These are phyloP conservation scores for Harpegnathos saltator DNA, from an alignment of 1,140 invertebrate genomes.

Conservation along the genomic window DNA sequence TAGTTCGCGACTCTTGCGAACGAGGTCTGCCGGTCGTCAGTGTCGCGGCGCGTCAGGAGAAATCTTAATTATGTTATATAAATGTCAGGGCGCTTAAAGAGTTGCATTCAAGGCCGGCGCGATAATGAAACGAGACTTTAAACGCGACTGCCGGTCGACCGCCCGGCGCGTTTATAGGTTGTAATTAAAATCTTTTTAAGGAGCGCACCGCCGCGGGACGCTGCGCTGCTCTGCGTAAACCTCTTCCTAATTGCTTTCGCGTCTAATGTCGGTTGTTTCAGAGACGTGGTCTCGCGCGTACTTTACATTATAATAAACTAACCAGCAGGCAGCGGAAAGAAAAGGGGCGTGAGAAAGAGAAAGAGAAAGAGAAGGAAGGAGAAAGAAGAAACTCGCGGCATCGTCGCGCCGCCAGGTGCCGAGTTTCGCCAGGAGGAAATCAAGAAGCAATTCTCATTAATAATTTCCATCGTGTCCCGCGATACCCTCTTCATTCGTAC, in stretches of 20 bases:
- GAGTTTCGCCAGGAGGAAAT: background rate
- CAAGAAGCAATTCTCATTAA: background rate
- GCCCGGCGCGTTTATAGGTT: conserved; percentile 45
- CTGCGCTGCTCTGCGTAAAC: conserved; percentile 34
- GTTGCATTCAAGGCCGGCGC: conserved; percentile 31
- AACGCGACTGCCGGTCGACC: conserved; percentile 32
- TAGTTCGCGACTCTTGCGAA: too few species aligned
- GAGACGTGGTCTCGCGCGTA: background rate
- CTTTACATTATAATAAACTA: conserved; percentile 49
- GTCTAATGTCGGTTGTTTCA: conserved; percentile 47
- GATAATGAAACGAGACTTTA: conserved; percentile 62
- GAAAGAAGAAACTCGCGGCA: too few species aligned
- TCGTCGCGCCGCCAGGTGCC: background rate
- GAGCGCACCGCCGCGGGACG: background rate
- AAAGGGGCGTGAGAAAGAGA: background rate
- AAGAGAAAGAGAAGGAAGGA: background rate
- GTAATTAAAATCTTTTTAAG: conserved; percentile 67
- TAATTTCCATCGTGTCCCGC: background rate
- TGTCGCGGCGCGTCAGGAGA: conserved; percentile 21
- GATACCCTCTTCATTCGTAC: too few species aligned
- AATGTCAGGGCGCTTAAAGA: conserved; percentile 45
- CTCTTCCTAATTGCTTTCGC: conserved; percentile 56
- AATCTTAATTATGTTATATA: conserved; percentile 59
- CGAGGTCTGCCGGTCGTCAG: background rate
- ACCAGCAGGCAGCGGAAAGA: background rate